Percentiles rank a stretch among this genome's conserved stretches.
Conservation (phyloP, 2,113 vertebrate species). For the Aegotheles bennettii region DNA sequence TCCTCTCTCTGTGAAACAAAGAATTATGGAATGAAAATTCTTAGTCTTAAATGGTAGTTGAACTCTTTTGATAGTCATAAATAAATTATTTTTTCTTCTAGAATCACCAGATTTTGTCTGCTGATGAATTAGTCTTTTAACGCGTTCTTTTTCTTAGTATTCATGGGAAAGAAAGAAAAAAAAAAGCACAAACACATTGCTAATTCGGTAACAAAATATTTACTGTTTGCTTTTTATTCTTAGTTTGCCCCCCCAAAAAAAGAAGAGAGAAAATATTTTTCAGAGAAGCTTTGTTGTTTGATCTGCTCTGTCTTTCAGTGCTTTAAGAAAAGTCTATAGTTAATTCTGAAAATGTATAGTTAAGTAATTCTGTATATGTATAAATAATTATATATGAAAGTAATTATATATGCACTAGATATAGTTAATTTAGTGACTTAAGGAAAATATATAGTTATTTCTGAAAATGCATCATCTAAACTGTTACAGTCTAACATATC, state of each 20-base stretch:
- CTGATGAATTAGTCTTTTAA: not conserved
- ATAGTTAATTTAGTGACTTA: not conserved
- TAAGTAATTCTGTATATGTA: not conserved
- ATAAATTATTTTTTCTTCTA: not conserved
- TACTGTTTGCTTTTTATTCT: not conserved
- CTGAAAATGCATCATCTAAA: not conserved
- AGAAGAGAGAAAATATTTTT: not conserved
- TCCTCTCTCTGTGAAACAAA: not conserved
- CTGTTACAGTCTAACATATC: not conserved
- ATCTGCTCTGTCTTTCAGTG: not conserved
- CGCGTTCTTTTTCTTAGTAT: not conserved
- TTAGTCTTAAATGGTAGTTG: not conserved
- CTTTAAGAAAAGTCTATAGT: not conserved
- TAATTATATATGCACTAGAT: not conserved
- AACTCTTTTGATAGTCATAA: not conserved
- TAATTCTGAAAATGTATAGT: not conserved
- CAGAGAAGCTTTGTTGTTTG: not conserved
- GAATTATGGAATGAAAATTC: not conserved
- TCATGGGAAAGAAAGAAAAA: not conserved
- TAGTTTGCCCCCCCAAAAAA: rapidly evolving
- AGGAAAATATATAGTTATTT: not conserved
- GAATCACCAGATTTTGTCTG: not conserved
- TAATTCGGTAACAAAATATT: not conserved
- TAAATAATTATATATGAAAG: not conserved
- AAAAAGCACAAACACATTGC: not conserved